Evolutionary conservation across 2,113 vertebrate species (phyloP).

Genomic region (Pluvialis apricaria): DNA sequence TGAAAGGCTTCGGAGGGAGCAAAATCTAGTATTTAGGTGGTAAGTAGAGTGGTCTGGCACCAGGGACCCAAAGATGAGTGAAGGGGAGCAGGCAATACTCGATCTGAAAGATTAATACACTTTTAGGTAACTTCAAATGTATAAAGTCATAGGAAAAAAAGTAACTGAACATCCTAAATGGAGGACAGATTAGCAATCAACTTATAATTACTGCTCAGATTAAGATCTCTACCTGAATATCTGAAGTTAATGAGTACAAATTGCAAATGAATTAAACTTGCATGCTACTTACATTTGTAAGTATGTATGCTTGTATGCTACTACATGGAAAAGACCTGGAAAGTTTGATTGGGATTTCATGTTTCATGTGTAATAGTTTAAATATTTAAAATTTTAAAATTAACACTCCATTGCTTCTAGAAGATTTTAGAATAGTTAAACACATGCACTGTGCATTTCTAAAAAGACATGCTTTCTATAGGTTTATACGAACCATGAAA

Average conservation of each 20-base stretch:
- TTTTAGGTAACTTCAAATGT: not conserved
- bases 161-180: not conserved
- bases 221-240: not conserved
- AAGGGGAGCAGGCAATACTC: not conserved
- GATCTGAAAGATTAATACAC: not conserved
- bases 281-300: not conserved
- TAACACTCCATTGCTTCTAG: not conserved
- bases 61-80: not conserved
- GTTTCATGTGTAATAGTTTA: not conserved
- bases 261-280: not conserved
- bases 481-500: not conserved
- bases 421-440: not conserved
- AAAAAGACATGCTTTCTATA: not conserved
- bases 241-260: conserved; percentile 29
- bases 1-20: not conserved
- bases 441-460: not conserved
- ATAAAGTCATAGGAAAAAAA: not conserved
- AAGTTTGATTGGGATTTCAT: not conserved
- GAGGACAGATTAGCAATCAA: not conserved
- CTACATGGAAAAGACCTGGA: not conserved
- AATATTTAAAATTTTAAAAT: not conserved
- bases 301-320: too few relatives aligned
- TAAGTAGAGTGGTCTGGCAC: not conserved
- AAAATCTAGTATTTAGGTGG: not conserved
- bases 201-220: not conserved